phyloP scores from a whole-genome alignment of 2,888 invertebrate species.

The Hydriomena furcata region DNA sequence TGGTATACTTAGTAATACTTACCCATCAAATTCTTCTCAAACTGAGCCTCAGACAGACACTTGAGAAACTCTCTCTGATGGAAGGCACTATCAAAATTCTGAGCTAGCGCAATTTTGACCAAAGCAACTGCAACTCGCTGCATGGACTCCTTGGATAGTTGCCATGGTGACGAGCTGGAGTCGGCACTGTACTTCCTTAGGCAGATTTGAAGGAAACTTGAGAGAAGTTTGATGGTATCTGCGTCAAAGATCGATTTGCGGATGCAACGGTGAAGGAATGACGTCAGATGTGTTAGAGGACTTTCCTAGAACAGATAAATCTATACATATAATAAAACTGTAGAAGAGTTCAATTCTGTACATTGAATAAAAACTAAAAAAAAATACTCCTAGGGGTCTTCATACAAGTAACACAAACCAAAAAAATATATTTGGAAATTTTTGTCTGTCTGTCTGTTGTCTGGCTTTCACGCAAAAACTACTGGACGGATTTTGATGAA shows the following conservation, averaged over 20 bases:
- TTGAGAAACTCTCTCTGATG: conserved; percentile 86
- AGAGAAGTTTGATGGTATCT: conserved; percentile 61
- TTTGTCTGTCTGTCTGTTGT: too few species aligned
- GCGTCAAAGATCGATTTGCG: conserved; percentile 73
- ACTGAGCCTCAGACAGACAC: conserved; percentile 81
- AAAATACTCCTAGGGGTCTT: too few species aligned
- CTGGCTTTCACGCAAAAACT: too few species aligned
- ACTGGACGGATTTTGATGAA: too few species aligned
- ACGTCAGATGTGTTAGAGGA: conserved; percentile 83
- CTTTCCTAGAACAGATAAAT: conserved; percentile 80
- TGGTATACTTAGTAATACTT: conserved; percentile 28
- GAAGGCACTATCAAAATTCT: conserved; percentile 85
- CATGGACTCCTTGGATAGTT: conserved; percentile 79
- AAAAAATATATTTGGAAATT: too few species aligned
- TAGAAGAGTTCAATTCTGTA: too few species aligned
- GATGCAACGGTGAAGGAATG: conserved; percentile 83
- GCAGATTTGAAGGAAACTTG: conserved; percentile 62
- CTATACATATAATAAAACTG: too few species aligned
- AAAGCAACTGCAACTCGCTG: conserved; percentile 83
- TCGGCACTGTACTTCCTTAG: conserved; percentile 70
- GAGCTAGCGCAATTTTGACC: conserved; percentile 83
- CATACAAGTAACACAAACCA: too few species aligned
- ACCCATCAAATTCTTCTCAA: conserved; percentile 82
- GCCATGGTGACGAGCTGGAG: conserved; percentile 55
- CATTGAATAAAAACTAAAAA: too few species aligned